Percentiles rank a stretch among this genome's conserved stretches.
These are phyloP conservation scores for Semnopithecus entellus DNA, from an alignment of 2,113 vertebrate species.

Conservation along the genomic window DNA sequence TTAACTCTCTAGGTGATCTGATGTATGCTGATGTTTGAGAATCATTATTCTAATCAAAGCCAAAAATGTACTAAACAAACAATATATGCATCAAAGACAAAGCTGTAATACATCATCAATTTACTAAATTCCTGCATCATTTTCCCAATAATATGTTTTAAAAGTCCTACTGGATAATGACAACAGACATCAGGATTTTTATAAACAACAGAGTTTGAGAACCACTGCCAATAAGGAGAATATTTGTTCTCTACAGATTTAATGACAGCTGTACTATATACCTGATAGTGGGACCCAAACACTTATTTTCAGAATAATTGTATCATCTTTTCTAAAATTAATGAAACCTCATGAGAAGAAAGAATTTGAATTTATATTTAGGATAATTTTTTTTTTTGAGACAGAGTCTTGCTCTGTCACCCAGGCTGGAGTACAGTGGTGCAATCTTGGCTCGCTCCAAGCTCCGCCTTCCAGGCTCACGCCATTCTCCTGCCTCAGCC, in stretches of 20 bases:
- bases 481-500: no score
- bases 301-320: slow-evolving; percentile 47
- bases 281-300: neutral
- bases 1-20: neutral
- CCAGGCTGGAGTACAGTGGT: no score
- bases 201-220: neutral
- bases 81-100: neutral
- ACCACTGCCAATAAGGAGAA: neutral
- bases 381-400: no score
- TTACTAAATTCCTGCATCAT: neutral
- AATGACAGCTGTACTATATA: slow-evolving; percentile 9
- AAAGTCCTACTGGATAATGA: neutral
- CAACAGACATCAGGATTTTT: neutral
- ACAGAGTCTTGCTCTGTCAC: no score
- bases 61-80: neutral
- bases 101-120: neutral
- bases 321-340: slow-evolving; percentile 9
- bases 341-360: slow-evolving; percentile 25
- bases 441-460: no score
- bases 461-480: no score
- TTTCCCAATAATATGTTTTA: neutral
- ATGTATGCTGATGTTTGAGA: neutral
- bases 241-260: slow-evolving; percentile 37
- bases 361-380: neutral
- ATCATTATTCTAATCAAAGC: neutral